These are phyloP conservation scores for Tonatia bakeri DNA, from an alignment of 2,113 vertebrate genomes.

Conservation along the genomic window DNA sequence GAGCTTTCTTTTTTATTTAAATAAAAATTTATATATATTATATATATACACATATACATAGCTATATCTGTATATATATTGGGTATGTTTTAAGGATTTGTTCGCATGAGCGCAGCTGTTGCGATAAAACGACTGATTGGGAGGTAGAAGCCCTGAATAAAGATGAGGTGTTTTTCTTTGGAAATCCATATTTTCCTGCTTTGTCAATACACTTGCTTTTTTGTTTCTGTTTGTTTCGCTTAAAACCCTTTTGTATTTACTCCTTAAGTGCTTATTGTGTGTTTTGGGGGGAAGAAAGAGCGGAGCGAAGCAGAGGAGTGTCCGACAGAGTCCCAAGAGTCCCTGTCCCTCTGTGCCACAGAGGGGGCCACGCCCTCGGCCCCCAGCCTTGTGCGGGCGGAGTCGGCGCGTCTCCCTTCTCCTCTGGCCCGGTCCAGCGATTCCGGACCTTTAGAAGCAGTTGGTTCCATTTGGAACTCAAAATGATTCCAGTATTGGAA, in stretches of 20 bases:
- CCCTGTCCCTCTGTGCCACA: conserved; percentile 26
- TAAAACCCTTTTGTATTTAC: conserved; percentile 29
- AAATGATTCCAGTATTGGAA: not conserved
- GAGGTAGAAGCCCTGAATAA: conserved; percentile 83
- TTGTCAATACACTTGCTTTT: conserved; percentile 25
- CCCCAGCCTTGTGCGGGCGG: conserved; percentile 1
- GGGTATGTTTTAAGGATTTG: conserved; percentile 87
- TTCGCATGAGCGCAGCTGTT: conserved; percentile 88
- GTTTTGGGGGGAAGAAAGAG: conserved; percentile 60
- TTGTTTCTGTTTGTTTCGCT: conserved; percentile 57
- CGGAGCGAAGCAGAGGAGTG: conserved; percentile 35
- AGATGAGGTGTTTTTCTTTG: conserved; percentile 75
- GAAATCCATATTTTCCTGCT: conserved; percentile 54
- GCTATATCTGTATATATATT: conserved; percentile 88
- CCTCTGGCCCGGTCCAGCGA: conserved; percentile 18
- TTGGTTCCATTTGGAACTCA: conserved; percentile 33
- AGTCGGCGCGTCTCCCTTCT: conserved; percentile 10
- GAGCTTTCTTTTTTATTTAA: conserved; percentile 90
- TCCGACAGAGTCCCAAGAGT: conserved; percentile 16
- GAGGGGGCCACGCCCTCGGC: conserved; percentile 30
- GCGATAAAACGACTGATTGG: conserved; percentile 80
- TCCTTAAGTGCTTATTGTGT: conserved; percentile 49
- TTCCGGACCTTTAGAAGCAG: conserved; percentile 36
- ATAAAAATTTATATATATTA: conserved; percentile 84
- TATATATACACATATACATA: conserved; percentile 86